A percentile compares a stretch with the other conserved stretches of the same genome.
Conservation (phyloP, 1,140 invertebrate genomes). For the Planococcus citri region DNA sequence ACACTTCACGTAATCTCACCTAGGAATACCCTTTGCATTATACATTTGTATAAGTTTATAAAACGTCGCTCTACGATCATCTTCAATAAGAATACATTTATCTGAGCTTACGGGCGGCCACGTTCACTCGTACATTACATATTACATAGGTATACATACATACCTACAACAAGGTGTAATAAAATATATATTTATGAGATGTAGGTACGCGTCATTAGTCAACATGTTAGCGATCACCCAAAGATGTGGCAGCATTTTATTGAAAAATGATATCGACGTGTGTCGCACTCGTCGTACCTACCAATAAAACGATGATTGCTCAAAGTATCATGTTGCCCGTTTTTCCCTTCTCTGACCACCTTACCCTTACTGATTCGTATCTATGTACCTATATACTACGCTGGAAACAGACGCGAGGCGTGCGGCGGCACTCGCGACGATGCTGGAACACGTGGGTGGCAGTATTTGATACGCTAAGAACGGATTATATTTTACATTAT, state of each 20-base stretch:
- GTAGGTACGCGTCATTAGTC: slow-evolving; percentile 16
- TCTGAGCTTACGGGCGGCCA: too few relatives aligned
- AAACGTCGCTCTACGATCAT: too few relatives aligned
- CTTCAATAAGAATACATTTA: too few relatives aligned
- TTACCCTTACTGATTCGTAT: too few relatives aligned
- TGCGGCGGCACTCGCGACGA: too few relatives aligned
- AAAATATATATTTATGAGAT: slow-evolving; percentile 20
- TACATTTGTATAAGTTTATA: too few relatives aligned
- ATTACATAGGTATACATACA: too few relatives aligned
- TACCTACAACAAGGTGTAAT: slow-evolving; percentile 16
- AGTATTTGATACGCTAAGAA: neutral
- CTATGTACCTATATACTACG: neutral
- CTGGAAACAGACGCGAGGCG: neutral
- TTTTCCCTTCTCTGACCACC: neutral
- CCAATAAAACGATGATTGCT: slow-evolving; percentile 16
- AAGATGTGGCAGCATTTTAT: neutral
- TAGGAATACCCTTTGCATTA: too few relatives aligned
- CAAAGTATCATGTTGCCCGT: slow-evolving; percentile 10
- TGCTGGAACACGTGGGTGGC: neutral
- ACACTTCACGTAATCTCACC: too few relatives aligned
- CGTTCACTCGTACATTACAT: too few relatives aligned
- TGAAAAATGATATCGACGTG: slow-evolving; percentile 20
- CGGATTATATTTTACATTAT: slow-evolving; percentile 2
- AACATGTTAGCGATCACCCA: slow-evolving; percentile 14
- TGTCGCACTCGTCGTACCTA: slow-evolving; percentile 11